Conservation (phyloP, 2,888 invertebrate species). For the Abscondita cerata region DNA sequence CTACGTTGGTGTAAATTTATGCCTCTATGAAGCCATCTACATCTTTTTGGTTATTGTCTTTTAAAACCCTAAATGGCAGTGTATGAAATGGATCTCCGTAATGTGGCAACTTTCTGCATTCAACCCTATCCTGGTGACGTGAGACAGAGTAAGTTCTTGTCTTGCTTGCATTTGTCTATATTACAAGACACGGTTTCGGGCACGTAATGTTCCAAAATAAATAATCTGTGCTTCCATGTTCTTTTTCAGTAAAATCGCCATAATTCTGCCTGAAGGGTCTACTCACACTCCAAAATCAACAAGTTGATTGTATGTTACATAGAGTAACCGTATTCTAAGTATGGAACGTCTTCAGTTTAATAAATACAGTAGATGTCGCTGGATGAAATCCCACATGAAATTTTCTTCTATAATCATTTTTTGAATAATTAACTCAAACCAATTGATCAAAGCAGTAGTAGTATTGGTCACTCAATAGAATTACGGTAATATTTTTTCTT, state of each 20-base stretch:
- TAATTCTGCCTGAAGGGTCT: conserved; percentile 87
- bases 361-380: conserved; percentile 78
- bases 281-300: conserved; percentile 75
- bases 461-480: conserved; percentile 77
- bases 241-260: conserved; percentile 72
- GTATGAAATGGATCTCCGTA: conserved; percentile 81
- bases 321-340: conserved; percentile 79
- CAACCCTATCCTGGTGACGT: conserved; percentile 66
- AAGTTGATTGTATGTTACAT: conserved; percentile 72
- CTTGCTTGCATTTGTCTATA: conserved; percentile 54
- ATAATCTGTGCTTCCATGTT: conserved; percentile 76
- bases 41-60: conserved; percentile 65
- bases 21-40: conserved; percentile 72
- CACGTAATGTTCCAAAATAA: conserved; percentile 82
- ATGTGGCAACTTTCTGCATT: conserved; percentile 71
- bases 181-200: conserved; percentile 67
- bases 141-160: conserved; percentile 61
- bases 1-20: conserved; percentile 67
- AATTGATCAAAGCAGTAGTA: conserved; percentile 74
- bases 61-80: conserved; percentile 63
- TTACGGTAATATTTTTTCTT: conserved; percentile 68
- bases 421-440: conserved; percentile 69
- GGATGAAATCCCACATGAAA: conserved; percentile 78
- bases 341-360: conserved; percentile 81
- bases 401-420: conserved; percentile 77